Evolutionary conservation across 2,113 vertebrate genomes (phyloP).

Genomic region (Oryzias woworae): DNA sequence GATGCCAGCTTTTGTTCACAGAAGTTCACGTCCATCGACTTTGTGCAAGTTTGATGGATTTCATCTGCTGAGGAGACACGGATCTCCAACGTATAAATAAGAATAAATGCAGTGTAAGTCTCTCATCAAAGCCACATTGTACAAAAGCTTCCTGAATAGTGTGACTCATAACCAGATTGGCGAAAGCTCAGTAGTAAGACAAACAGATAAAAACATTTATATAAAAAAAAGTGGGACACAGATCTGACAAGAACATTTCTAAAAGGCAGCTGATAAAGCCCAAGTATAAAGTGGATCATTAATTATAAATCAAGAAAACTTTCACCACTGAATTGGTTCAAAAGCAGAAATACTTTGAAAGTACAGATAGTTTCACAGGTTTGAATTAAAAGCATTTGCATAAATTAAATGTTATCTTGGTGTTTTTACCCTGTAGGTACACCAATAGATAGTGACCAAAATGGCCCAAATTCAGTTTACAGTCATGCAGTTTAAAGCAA

Average conservation of each 20-base stretch:
- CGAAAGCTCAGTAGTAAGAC: conserved; percentile 29
- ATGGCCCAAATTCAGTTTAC: too few relatives aligned
- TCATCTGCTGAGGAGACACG: not conserved
- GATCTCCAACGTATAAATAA: not conserved
- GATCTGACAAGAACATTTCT: not conserved
- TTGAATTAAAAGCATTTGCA: conserved; percentile 9
- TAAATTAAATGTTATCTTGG: too few relatives aligned
- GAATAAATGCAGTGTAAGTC: not conserved
- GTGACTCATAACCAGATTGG: conserved; percentile 13
- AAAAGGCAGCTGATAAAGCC: conserved; percentile 3
- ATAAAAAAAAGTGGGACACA: conserved; percentile 5
- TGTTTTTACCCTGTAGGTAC: too few relatives aligned
- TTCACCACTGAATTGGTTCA: conserved; percentile 35
- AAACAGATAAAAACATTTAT: conserved; percentile 8
- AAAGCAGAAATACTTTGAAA: conserved; percentile 24
- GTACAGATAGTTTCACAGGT: conserved; percentile 29
- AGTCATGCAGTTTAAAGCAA: too few relatives aligned
- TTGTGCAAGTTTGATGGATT: not conserved
- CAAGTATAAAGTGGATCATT: conserved; percentile 7
- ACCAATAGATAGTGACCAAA: too few relatives aligned
- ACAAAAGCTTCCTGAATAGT: conserved; percentile 15
- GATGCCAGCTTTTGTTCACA: too few relatives aligned
- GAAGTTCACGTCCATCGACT: not conserved
- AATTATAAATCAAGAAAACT: conserved; percentile 47
- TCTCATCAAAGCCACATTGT: conserved; percentile 1